Percentiles rank a stretch among this genome's conserved stretches.
phyloP scores from a whole-genome alignment of 1,140 invertebrate genomes.

The Subanguina moxae region DNA sequence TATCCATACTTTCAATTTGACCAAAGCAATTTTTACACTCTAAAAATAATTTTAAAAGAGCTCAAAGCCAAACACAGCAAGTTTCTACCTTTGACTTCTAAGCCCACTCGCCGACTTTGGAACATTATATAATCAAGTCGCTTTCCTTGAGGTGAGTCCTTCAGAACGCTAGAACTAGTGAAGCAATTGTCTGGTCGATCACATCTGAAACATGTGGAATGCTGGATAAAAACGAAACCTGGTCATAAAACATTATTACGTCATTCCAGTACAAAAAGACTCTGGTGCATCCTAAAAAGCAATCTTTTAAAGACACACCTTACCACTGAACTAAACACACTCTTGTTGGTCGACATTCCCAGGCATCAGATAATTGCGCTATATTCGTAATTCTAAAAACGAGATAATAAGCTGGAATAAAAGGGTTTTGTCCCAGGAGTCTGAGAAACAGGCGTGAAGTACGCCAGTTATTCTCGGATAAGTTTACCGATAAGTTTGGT shows the following conservation, averaged over 20 bases:
- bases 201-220: conserved; percentile 11
- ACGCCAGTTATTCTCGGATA: too few relatives aligned
- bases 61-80: too few relatives aligned
- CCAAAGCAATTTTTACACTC: conserved; percentile 66
- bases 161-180: conserved; percentile 65
- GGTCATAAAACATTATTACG: conserved; percentile 62
- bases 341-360: conserved; percentile 51
- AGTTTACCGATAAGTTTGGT: too few relatives aligned
- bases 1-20: conserved; percentile 65
- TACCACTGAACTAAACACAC: conserved; percentile 6
- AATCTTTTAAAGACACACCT: background rate
- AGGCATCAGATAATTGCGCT: conserved; percentile 63
- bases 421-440: too few relatives aligned
- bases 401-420: too few relatives aligned
- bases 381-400: conserved; percentile 60
- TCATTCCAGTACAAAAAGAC: conserved; percentile 63
- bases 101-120: conserved; percentile 59
- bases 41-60: background rate
- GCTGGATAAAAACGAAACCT: background rate
- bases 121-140: conserved; percentile 86
- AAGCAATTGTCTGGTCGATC: conserved; percentile 79
- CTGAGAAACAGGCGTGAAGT: too few relatives aligned
- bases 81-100: background rate
- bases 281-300: conserved; percentile 20
- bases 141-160: conserved; percentile 71